Base-by-base conservation (phyloP, 2,888 invertebrate genomes). In the Anthoptus insignis region DNA sequence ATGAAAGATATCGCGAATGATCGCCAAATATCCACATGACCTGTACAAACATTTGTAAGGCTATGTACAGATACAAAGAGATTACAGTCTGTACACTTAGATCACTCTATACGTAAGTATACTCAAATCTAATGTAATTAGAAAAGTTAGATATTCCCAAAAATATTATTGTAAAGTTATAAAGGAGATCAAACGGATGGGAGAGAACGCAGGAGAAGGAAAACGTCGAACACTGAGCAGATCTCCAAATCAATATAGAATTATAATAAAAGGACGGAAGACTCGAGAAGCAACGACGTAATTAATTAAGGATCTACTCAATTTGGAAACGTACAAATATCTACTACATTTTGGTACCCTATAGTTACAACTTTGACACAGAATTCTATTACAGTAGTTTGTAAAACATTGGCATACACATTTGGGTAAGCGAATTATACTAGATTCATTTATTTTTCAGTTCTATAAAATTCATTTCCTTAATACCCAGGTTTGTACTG, bases 21-120 rank as follows among this genome's bases (percentile, higher is more conserved):
- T 92, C 93, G 93, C 91, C 86, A 92, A 93, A 93, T 92, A 93
- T 93, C 93, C 93, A 93, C 93, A 93, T 93, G 88, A 93, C 93
- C 93, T 90, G 90, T 88, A 93, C 92, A 92, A 83, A 69, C 66
- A 68, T 74, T 75, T 76, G 81, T 81, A 83, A 79, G 75, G 78
- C 80, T 87, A 87, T 88, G 88, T 87, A 89, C 86, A 88, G 87
- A 85, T 82, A 81, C 75, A 83, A 78, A 85, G 76, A 74, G 67
- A 71, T 68, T 72, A 72, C 74, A 76, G 72, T 81, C 79, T 80
- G 82, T 83, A 84, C 83, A 67, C 65, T 59, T 76, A 76, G 75
- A 81, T 73, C 80, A 83, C 78, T 79, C 78, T 72, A 71, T 57
- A 63, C 49, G 39, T 32, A 63, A 63, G 37, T 42, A 27, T 64